Conservation (phyloP, 2,797 vertebrate genomes). For the Enteromius argenteus region DNA sequence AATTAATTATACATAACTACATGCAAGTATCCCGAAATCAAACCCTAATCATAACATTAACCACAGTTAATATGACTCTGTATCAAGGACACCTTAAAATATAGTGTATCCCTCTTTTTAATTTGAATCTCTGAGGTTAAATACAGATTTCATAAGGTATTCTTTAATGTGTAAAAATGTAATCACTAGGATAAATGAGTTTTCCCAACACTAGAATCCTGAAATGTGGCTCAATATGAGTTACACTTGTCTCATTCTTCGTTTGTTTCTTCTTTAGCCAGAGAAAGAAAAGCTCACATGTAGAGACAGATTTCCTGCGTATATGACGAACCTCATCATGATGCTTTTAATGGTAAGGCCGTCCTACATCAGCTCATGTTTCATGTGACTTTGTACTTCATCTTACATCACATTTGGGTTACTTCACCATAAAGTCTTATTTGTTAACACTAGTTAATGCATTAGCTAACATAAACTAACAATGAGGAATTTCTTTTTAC, state of each 20-base stretch:
- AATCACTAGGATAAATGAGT: neutral
- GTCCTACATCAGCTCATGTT: neutral
- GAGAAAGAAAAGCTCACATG: slow-evolving; percentile 93
- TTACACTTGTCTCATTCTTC: neutral
- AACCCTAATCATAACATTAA: too few species aligned
- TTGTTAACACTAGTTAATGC: slow-evolving; percentile 1
- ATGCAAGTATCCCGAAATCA: too few species aligned
- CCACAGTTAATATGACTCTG: too few species aligned
- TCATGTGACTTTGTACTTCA: neutral
- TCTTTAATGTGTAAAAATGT: too few species aligned
- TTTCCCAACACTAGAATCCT: neutral
- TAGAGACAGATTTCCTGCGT: slow-evolving; percentile 92
- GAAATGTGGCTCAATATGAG: neutral
- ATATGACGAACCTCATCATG: slow-evolving; percentile 91
- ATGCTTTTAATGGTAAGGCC: slow-evolving; percentile 93
- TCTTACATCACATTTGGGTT: neutral
- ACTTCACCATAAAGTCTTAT: slow-evolving; percentile 13
- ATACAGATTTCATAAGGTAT: too few species aligned
- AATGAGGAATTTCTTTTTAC: neutral
- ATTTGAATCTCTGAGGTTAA: too few species aligned
- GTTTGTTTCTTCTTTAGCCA: slow-evolving; percentile 65
- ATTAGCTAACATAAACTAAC: slow-evolving; percentile 17
- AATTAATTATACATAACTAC: too few species aligned
- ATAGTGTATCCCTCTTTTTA: too few species aligned
- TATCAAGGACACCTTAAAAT: too few species aligned